phyloP scores from a whole-genome alignment of 2,113 vertebrate species.

The Galeopterus variegatus region DNA sequence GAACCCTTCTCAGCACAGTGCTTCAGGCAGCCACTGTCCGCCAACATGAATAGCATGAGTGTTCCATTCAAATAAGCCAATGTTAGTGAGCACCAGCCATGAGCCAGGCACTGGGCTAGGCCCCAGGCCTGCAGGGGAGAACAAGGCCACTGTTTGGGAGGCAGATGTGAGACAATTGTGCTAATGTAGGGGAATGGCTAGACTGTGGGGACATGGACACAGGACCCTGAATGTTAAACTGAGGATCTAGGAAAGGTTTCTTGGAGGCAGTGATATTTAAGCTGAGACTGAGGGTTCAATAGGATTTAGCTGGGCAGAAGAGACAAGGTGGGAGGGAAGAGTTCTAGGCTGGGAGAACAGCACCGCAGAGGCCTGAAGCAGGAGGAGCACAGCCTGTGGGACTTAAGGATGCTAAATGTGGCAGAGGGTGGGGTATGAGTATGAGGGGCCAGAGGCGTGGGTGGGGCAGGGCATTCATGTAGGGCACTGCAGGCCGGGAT shows the following conservation, averaged over 20 bases:
- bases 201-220: not conserved
- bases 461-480: not conserved
- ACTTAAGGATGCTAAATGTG: constrained; percentile 27
- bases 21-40: not conserved
- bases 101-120: not conserved
- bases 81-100: not conserved
- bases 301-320: not conserved
- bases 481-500: not conserved
- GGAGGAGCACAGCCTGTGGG: constrained; percentile 28
- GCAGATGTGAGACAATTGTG: not conserved
- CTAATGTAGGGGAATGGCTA: not conserved
- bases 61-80: not conserved
- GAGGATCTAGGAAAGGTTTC: not conserved
- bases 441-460: too few relatives aligned
- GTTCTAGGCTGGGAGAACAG: not conserved
- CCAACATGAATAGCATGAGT: not conserved
- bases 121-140: not conserved
- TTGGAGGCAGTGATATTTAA: not conserved
- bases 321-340: not conserved
- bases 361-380: constrained; percentile 72
- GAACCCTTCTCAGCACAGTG: not conserved
- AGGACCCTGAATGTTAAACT: not conserved
- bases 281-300: too few relatives aligned
- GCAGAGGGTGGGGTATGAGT: not conserved
- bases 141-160: not conserved